Conservation (phyloP, 2,888 invertebrate species). For the Phanerotoma sp. region DNA sequence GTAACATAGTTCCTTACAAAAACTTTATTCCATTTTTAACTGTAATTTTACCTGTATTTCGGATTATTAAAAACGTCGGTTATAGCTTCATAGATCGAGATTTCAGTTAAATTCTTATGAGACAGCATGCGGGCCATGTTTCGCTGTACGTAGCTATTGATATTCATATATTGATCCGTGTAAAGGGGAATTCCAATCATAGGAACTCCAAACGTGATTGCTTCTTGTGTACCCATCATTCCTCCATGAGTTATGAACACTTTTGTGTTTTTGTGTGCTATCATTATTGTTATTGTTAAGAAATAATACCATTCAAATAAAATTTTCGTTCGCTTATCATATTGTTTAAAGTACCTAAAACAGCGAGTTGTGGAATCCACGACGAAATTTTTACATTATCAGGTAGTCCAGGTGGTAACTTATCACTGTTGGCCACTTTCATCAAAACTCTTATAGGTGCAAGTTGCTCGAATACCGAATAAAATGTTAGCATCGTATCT, state of each 20-base stretch:
- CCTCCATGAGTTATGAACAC: slow-evolving; percentile 51
- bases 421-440: too few relatives aligned
- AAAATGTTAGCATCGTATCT: too few relatives aligned
- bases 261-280: slow-evolving; percentile 47
- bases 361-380: too few relatives aligned
- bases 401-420: too few relatives aligned
- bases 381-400: too few relatives aligned
- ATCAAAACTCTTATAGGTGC: too few relatives aligned
- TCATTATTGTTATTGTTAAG: too few relatives aligned
- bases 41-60: slow-evolving; percentile 36
- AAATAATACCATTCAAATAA: too few relatives aligned
- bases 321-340: too few relatives aligned
- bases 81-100: slow-evolving; percentile 36
- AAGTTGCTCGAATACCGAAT: too few relatives aligned
- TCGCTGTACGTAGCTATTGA: slow-evolving; percentile 29
- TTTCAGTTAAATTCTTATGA: slow-evolving; percentile 32
- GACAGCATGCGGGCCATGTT: slow-evolving; percentile 35
- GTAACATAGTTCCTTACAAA: neutral
- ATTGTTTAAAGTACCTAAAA: too few relatives aligned
- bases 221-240: slow-evolving; percentile 44
- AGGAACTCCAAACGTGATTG: slow-evolving; percentile 43
- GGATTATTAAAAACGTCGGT: slow-evolving; percentile 35
- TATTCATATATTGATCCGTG: slow-evolving; percentile 44
- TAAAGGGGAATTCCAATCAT: slow-evolving; percentile 49
- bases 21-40: neutral